These are phyloP conservation scores for Bugulina stolonifera DNA, from an alignment of 2,888 invertebrate genomes.

Conservation along the genomic window DNA sequence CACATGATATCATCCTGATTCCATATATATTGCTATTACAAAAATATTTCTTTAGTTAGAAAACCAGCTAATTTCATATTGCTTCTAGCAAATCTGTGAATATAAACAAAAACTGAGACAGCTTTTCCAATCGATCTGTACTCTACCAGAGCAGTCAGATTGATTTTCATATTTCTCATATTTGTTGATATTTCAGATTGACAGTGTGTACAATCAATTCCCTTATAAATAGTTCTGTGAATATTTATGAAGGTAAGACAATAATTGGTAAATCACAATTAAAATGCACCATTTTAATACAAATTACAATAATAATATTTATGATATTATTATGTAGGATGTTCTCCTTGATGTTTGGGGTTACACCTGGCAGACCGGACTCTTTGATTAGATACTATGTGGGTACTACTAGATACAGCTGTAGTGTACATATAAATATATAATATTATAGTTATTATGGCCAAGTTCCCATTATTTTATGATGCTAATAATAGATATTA, in stretches of 20 bases:
- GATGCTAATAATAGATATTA: not conserved
- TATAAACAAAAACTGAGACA: not conserved
- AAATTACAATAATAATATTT: not conserved
- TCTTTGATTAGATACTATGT: too few relatives aligned
- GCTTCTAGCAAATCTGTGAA: not conserved
- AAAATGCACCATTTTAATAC: not conserved
- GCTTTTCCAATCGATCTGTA: not conserved
- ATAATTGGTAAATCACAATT: not conserved
- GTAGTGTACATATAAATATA: too few relatives aligned
- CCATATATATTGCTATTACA: not conserved
- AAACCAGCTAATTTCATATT: not conserved
- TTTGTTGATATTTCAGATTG: not conserved
- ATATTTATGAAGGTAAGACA: not conserved
- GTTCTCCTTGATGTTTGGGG: too few relatives aligned
- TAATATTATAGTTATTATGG: not conserved
- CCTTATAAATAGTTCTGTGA: not conserved
- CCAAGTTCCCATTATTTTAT: not conserved
- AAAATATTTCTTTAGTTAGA: too few relatives aligned
- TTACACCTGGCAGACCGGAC: too few relatives aligned
- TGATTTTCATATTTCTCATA: not conserved
- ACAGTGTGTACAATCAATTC: not conserved
- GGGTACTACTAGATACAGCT: too few relatives aligned
- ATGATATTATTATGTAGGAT: not conserved
- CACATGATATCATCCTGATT: not conserved
- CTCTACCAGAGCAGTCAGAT: too few relatives aligned